phyloP scores from a whole-genome alignment of 1,140 invertebrate genomes.

The Lasaia peninsularis region DNA sequence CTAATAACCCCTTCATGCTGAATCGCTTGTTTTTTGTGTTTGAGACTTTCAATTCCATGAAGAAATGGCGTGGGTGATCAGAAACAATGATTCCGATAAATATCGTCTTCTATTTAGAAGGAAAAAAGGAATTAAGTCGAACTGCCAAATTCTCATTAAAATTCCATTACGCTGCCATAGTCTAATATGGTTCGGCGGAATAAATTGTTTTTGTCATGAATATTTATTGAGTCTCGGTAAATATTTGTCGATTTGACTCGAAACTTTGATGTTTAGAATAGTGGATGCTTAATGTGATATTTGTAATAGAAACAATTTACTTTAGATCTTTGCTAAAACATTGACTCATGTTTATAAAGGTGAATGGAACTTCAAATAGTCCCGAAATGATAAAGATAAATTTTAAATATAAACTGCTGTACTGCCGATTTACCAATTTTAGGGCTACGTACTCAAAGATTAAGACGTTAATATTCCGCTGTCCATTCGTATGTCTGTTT shows the following conservation, averaged over 20 bases:
- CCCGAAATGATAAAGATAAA: too few relatives aligned
- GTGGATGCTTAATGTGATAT: background rate
- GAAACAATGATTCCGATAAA: slow-evolving; percentile 54
- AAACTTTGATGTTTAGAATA: slow-evolving; percentile 12
- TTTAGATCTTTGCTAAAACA: too few relatives aligned
- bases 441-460: too few relatives aligned
- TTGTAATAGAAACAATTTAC: background rate
- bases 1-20: too few relatives aligned
- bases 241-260: slow-evolving; percentile 4
- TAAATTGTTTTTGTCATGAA: slow-evolving; percentile 39
- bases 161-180: slow-evolving; percentile 48
- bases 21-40: too few relatives aligned
- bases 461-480: too few relatives aligned
- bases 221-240: slow-evolving; percentile 3
- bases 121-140: slow-evolving; percentile 47
- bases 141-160: slow-evolving; percentile 60
- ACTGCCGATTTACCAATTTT: too few relatives aligned
- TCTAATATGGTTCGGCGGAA: slow-evolving; percentile 36
- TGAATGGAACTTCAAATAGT: too few relatives aligned
- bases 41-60: slow-evolving; percentile 30
- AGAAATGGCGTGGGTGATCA: slow-evolving; percentile 23
- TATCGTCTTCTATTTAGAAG: slow-evolving; percentile 40
- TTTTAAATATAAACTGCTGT: too few relatives aligned
- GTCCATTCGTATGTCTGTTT: too few relatives aligned
- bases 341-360: too few relatives aligned